Conservation (phyloP, 2,113 vertebrate genomes). For the Apodemus sylvaticus region DNA sequence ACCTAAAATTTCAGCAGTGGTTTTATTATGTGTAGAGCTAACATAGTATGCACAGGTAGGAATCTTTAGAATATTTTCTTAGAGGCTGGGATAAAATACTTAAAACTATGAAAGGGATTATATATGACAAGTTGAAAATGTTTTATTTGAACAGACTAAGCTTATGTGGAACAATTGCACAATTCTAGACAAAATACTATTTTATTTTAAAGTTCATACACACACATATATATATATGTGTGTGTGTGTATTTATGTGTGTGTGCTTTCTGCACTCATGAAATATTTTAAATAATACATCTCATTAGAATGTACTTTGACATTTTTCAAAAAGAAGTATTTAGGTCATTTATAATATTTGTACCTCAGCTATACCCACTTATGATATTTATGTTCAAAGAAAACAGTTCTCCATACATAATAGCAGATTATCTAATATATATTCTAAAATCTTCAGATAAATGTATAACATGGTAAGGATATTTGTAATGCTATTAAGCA, state of each 20-base stretch:
- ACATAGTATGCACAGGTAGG: not conserved
- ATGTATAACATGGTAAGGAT: not conserved
- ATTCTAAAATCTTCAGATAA: slow-evolving; percentile 1
- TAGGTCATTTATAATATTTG: not conserved
- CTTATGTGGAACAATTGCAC: not conserved
- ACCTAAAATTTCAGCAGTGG: not conserved
- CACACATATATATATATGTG: not conserved
- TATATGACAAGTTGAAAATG: not conserved
- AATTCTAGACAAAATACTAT: not conserved
- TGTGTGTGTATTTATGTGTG: not conserved
- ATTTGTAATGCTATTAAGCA: not conserved
- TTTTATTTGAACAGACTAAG: not conserved
- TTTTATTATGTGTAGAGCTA: not conserved
- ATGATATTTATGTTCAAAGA: slow-evolving; percentile 18
- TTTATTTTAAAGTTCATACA: slow-evolving; percentile 7
- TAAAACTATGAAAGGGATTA: not conserved
- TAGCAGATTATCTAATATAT: not conserved
- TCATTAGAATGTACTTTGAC: not conserved
- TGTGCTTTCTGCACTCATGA: not conserved
- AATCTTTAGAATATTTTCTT: slow-evolving; percentile 17
- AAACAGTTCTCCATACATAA: not conserved
- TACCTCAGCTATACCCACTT: not conserved
- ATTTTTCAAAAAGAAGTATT: slow-evolving; percentile 9
- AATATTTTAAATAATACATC: not conserved
- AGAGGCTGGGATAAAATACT: slow-evolving; percentile 31